These are phyloP conservation scores for Cantharis lateralis DNA, from an alignment of 2,888 invertebrate species.

Conservation along the genomic window DNA sequence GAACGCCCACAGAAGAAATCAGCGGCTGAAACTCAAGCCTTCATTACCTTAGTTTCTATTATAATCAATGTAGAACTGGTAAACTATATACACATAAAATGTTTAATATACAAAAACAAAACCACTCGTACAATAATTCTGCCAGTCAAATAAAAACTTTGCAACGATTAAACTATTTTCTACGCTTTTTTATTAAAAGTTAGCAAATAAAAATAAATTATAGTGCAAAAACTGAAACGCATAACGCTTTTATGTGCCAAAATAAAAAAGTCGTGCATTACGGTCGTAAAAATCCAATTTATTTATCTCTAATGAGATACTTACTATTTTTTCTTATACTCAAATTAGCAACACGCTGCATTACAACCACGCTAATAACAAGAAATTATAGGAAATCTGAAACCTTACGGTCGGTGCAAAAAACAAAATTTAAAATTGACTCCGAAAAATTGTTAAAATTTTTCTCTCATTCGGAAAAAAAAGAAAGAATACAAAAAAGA, in stretches of 20 bases:
- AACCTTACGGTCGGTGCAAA: background rate
- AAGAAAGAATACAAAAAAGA: background rate
- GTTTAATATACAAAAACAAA: background rate
- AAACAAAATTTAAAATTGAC: background rate
- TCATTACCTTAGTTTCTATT: constrained; percentile 39
- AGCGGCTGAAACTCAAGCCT: constrained; percentile 46
- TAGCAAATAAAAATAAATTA: background rate
- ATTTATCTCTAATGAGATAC: background rate
- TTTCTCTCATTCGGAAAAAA: background rate
- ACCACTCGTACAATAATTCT: background rate
- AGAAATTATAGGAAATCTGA: background rate
- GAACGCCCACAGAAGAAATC: constrained; percentile 48
- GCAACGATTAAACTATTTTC: background rate
- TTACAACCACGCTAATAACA: background rate
- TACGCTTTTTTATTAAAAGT: background rate
- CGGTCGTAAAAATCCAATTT: background rate
- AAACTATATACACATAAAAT: background rate
- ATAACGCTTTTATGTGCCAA: background rate
- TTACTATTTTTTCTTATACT: background rate
- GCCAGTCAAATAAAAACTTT: background rate
- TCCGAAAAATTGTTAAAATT: background rate
- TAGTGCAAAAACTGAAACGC: background rate
- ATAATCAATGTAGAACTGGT: constrained; percentile 19
- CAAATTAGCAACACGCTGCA: background rate
- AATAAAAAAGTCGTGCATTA: background rate